Conservation (phyloP, 2,888 invertebrate species). For the Microchrysa polita region DNA sequence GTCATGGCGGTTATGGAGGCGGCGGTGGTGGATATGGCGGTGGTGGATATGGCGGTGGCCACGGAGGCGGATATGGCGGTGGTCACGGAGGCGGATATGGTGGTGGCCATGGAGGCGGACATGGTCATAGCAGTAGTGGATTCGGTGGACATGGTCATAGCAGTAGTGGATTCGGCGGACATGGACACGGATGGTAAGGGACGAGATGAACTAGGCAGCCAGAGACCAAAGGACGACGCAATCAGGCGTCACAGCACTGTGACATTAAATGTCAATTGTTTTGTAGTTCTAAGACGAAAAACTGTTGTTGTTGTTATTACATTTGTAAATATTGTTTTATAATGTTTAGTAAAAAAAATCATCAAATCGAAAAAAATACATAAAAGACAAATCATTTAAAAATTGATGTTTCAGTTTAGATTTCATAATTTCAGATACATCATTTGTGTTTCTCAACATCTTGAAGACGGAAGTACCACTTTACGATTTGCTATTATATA, state of each 20-base stretch:
- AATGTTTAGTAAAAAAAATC: conserved; percentile 4
- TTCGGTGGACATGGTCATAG: neutral
- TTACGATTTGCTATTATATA: no score
- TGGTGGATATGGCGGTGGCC: neutral
- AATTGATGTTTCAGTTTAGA: no score
- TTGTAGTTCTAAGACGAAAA: conserved; percentile 40
- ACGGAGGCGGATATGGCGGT: neutral
- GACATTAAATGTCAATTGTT: conserved; percentile 47
- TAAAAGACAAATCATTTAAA: neutral
- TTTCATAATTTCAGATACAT: no score
- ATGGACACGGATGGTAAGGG: conserved; percentile 51
- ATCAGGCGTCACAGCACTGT: conserved; percentile 13
- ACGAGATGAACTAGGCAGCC: conserved; percentile 4
- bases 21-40: conserved; percentile 46
- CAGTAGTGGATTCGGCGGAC: neutral
- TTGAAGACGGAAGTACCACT: no score
- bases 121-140: neutral
- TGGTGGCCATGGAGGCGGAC: conserved; percentile 2
- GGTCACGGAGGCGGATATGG: neutral
- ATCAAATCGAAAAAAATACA: conserved; percentile 10
- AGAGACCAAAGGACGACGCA: neutral
- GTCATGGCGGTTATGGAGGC: conserved; percentile 38
- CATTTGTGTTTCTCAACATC: no score
- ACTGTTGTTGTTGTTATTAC: conserved; percentile 43
- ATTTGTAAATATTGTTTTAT: conserved; percentile 43